Conservation (phyloP, 2,888 invertebrate genomes). For the Saturnia pavonia region DNA sequence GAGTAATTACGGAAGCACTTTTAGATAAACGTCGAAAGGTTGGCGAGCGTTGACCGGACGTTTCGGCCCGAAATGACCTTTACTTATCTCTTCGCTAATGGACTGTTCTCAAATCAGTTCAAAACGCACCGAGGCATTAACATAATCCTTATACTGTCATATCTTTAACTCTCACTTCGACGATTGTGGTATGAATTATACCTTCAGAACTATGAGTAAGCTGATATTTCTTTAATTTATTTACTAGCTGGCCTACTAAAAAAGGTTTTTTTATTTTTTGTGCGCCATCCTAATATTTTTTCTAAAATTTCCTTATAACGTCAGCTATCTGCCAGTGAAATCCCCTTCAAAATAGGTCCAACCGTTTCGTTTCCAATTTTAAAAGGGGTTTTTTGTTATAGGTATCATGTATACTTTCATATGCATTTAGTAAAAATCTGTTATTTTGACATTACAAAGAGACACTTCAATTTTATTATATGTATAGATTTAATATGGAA, state of each 20-base stretch:
- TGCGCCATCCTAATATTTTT: no score
- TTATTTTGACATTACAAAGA: no score
- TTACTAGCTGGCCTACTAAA: neutral
- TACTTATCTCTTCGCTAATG: constrained; percentile 60
- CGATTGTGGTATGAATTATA: constrained; percentile 7
- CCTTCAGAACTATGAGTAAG: neutral
- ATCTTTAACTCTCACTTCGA: constrained; percentile 40
- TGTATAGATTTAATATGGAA: no score
- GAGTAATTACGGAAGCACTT: constrained; percentile 28
- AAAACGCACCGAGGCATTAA: constrained; percentile 34
- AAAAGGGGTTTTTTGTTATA: no score
- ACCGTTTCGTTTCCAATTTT: no score
- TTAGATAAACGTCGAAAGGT: constrained; percentile 26
- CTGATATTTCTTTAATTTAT: neutral
- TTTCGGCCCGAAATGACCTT: constrained; percentile 51
- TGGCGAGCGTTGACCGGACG: constrained; percentile 18
- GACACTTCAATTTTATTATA: no score
- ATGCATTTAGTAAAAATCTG: no score
- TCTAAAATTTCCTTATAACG: no score
- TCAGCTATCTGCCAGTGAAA: no score
- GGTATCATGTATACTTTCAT: no score
- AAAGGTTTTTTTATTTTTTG: no score
- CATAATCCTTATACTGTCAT: constrained; percentile 43
- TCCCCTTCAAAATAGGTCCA: no score
- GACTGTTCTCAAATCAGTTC: constrained; percentile 37